Conservation (phyloP, 1,140 invertebrate genomes). For the Ceratoteleas bidentatus region DNA sequence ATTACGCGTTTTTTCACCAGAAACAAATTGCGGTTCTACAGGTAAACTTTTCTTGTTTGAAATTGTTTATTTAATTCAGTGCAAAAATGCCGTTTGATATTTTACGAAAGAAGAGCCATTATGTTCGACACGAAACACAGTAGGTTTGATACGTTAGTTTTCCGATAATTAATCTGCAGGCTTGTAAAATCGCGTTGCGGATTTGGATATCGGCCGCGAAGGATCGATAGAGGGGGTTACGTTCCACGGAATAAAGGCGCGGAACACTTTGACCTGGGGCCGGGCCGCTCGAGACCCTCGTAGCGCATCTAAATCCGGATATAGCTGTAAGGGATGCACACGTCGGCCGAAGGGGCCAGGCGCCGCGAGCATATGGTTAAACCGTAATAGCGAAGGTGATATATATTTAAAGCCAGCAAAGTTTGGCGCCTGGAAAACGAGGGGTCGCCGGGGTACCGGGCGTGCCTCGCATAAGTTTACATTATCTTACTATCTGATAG, state of each 20-base stretch:
- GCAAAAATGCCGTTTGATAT: too few relatives aligned
- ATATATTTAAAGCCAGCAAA: conserved; percentile 81
- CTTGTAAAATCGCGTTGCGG: too few relatives aligned
- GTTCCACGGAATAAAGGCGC: conserved; percentile 40
- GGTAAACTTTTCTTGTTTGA: too few relatives aligned
- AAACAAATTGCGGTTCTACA: too few relatives aligned
- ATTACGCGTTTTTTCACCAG: too few relatives aligned
- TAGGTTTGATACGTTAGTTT: too few relatives aligned
- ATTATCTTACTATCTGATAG: conserved; percentile 81
- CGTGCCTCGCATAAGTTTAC: conserved; percentile 81
- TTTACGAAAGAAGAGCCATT: too few relatives aligned
- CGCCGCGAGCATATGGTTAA: conserved; percentile 78
- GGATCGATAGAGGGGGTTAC: conserved; percentile 53
- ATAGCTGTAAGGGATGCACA: conserved; percentile 66
- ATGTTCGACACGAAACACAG: too few relatives aligned
- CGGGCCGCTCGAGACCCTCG: conserved; percentile 38
- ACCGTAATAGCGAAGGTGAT: conserved; percentile 77
- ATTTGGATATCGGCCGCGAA: conserved; percentile 41
- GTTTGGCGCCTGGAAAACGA: conserved; percentile 74
- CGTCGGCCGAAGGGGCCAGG: conserved; percentile 33
- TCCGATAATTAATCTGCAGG: too few relatives aligned
- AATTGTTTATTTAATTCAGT: too few relatives aligned
- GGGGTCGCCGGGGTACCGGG: conserved; percentile 71
- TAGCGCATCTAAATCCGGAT: conserved; percentile 68
- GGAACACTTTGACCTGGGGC: conserved; percentile 41